phyloP scores from a whole-genome alignment of 2,113 vertebrate genomes.

The Sialia sialis region DNA sequence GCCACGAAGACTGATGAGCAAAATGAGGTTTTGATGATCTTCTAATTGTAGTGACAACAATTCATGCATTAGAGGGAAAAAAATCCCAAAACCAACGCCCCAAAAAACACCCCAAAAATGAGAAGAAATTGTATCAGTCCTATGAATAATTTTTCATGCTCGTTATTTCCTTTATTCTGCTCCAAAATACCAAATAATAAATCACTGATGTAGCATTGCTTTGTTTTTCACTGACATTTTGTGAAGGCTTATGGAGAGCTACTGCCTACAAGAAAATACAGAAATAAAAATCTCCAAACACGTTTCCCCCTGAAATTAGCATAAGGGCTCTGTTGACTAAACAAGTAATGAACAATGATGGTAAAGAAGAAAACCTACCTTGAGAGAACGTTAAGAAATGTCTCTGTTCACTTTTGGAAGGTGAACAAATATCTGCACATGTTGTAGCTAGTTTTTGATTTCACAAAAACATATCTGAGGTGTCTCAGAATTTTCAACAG shows the following conservation, averaged over 20 bases:
- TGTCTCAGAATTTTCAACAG: background rate
- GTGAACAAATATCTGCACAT: background rate
- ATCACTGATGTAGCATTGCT: background rate
- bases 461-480: background rate
- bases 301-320: background rate
- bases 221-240: conserved; percentile 51
- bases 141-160: background rate
- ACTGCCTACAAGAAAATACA: conserved; percentile 31
- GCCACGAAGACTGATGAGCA: conserved; percentile 67
- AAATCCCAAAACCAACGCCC: background rate
- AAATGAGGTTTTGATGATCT: conserved; percentile 71
- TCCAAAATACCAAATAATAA: conserved; percentile 16
- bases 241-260: conserved; percentile 9
- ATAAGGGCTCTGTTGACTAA: conserved; percentile 8
- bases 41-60: conserved; percentile 67
- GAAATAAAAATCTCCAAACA: conserved; percentile 16
- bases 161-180: background rate
- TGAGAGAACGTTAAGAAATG: background rate
- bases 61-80: conserved; percentile 30
- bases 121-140: conserved; percentile 10
- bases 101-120: background rate
- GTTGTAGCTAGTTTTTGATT: background rate
- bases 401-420: background rate
- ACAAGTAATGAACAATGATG: background rate
- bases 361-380: background rate